Percentiles rank a stretch among this genome's conserved stretches.
Conservation (phyloP, 2,113 vertebrate species). For the Herpetotheres cachinnans region DNA sequence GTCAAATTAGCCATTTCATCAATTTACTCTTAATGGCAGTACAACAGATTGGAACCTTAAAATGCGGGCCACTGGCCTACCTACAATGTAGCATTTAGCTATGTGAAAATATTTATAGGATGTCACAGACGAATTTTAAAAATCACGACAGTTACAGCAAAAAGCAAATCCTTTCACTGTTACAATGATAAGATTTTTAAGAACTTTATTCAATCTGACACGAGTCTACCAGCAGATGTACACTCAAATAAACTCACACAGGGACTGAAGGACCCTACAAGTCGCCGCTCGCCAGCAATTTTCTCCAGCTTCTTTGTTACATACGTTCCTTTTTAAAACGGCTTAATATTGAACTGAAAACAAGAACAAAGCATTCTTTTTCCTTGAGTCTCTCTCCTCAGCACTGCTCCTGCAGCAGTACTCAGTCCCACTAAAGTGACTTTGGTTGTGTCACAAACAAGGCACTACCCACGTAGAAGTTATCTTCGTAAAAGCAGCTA, state of each 20-base stretch:
- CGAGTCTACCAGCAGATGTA: fast-evolving
- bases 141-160: not conserved
- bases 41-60: not conserved
- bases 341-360: not conserved
- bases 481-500: not conserved
- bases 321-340: not conserved
- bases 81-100: not conserved
- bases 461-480: fast-evolving
- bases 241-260: fast-evolving
- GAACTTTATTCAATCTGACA: not conserved
- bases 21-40: not conserved
- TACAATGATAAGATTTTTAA: not conserved
- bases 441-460: not conserved
- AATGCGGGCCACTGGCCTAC: not conserved
- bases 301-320: not conserved
- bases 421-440: fast-evolving
- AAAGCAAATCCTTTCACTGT: not conserved
- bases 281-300: not conserved
- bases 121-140: not conserved
- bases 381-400: not conserved
- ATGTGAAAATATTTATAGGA: not conserved
- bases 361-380: not conserved
- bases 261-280: not conserved
- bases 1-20: not conserved
- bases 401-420: not conserved